A percentile compares a stretch with the other conserved stretches of the same genome.
phyloP scores from a whole-genome alignment of 2,888 invertebrate genomes.

The Syrphus vitripennis region DNA sequence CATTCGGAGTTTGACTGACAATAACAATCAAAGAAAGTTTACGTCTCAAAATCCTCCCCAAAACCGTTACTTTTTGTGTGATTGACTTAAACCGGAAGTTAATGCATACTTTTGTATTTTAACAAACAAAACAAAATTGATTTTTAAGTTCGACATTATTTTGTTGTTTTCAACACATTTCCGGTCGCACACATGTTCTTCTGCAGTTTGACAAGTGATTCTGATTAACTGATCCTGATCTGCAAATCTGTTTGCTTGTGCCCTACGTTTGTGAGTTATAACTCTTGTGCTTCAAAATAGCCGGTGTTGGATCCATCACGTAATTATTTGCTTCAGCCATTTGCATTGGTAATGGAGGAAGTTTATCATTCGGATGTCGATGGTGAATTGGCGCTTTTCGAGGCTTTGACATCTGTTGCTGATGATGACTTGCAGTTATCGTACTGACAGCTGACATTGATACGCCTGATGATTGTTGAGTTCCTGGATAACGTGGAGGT shows the following conservation, averaged over 20 bases:
- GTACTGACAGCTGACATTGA: slow-evolving; percentile 45
- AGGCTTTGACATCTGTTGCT: slow-evolving; percentile 80
- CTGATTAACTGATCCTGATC: slow-evolving; percentile 42
- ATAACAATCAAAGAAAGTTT: slow-evolving; percentile 55
- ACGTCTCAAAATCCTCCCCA: slow-evolving; percentile 70
- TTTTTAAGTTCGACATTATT: neutral
- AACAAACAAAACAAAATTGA: neutral
- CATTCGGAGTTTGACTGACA: slow-evolving; percentile 18
- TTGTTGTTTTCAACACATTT: neutral
- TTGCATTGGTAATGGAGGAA: slow-evolving; percentile 85
- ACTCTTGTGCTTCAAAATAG: slow-evolving; percentile 79
- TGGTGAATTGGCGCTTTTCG: slow-evolving; percentile 84
- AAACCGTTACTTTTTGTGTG: slow-evolving; percentile 63
- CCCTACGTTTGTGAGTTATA: slow-evolving; percentile 78
- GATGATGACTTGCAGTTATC: slow-evolving; percentile 65
- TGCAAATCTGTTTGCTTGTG: slow-evolving; percentile 24
- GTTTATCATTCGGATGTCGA: slow-evolving; percentile 90
- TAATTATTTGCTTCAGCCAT: slow-evolving; percentile 88
- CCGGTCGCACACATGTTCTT: slow-evolving; percentile 31
- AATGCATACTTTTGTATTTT: neutral
- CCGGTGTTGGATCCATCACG: slow-evolving; percentile 82
- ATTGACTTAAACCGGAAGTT: slow-evolving; percentile 45
- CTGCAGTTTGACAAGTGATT: slow-evolving; percentile 36
- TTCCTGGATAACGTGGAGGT: slow-evolving; percentile 71
- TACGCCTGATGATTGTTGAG: slow-evolving; percentile 71